Evolutionary conservation across 2,888 invertebrate species (phyloP), one percentile per base, ranked within the genome.

Genomic region (Lepidocyrtinus sp.): DNA sequence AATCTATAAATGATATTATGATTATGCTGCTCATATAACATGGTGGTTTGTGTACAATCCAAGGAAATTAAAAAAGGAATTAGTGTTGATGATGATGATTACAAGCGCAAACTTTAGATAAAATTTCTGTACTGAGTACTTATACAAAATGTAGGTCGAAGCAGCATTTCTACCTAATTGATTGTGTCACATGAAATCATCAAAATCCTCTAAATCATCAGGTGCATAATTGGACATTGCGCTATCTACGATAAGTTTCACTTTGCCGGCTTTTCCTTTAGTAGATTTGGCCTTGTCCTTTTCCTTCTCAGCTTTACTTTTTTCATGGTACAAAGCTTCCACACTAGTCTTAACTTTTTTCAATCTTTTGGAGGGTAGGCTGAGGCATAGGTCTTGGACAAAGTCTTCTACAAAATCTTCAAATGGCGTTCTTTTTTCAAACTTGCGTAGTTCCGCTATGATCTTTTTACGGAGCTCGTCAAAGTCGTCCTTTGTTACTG

Each of bases 261-360:
- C 94, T 88, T 95, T 95, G 85, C 93, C 93, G 19, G 67, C 9
- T 71, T 85, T 86, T n/a, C 73, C 61, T 45, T 77, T 78, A 0
- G 80, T 46, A 9, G 77, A 26, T 88, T 95, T 95, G 72, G 92
- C 92, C 88, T 92, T 91, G 45, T 91, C 91, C 89, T 95, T 95
- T 90, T 95, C 95, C 88, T 96, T 96, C 88, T 96, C 96, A 81
- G 94, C 90, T 90, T 96, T 96, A 86, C 93, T 92, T 89, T 97
- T 97, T 89, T 97, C 97, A 88, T 94, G 92, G 88, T 93, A 94
- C 87, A 97, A 90, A 89, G 93, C 95, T 89, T 96, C 96, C 84
- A 97, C 90, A 76, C 93, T 92, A 87, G 93, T 91, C 89, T 95
- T 96, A 88, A 97, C 92, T 91, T 94, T 95, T 88, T 94, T 96